Conservation (phyloP, 2,888 invertebrate species). For the Idaea dimidiata region DNA sequence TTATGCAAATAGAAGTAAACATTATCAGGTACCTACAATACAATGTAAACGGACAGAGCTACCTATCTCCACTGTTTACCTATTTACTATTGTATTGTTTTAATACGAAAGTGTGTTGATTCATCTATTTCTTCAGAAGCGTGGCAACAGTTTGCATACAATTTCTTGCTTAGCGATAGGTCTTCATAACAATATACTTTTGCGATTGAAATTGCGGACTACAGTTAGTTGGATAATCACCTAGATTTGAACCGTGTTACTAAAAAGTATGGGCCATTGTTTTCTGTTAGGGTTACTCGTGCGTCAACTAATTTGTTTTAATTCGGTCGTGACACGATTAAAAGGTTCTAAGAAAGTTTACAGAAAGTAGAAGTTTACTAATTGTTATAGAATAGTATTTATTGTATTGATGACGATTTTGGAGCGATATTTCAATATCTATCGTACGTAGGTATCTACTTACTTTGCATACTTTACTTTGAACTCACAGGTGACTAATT, state of each 20-base stretch:
- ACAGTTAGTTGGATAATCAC: background rate
- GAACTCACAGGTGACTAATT: too few species aligned
- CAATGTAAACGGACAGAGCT: background rate
- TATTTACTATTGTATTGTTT: background rate
- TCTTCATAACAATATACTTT: background rate
- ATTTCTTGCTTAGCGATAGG: background rate
- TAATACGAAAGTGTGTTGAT: background rate
- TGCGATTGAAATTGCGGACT: background rate
- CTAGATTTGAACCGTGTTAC: background rate
- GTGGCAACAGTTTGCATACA: background rate
- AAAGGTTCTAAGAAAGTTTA: constrained; percentile 20
- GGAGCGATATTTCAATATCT: too few species aligned
- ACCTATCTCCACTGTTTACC: background rate
- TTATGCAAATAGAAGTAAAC: background rate
- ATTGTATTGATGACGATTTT: too few species aligned
- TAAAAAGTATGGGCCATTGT: constrained; percentile 18
- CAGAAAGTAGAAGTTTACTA: background rate
- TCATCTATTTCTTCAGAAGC: background rate
- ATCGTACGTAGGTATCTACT: too few species aligned
- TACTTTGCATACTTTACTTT: too few species aligned
- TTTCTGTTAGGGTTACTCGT: constrained; percentile 16
- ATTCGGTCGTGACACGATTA: constrained; percentile 22
- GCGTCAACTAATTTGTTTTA: constrained; percentile 15
- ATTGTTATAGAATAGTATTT: background rate
- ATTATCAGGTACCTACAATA: background rate